A percentile compares a stretch with the other conserved stretches of the same genome.
Evolutionary conservation across 2,888 invertebrate species (phyloP).

Genomic region (Drosophila stalkeri): DNA sequence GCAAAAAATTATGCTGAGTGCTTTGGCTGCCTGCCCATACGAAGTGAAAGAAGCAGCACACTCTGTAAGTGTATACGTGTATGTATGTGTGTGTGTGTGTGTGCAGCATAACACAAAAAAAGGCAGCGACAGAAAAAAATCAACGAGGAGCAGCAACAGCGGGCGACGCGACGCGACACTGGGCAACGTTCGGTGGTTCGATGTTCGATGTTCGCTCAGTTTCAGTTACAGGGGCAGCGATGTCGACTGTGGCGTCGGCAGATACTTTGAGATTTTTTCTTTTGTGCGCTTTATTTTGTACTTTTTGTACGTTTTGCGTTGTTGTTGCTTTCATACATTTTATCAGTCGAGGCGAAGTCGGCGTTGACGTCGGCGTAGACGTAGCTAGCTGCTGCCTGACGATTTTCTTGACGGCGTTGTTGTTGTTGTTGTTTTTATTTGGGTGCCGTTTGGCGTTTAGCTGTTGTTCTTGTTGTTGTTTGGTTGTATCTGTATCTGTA

Average conservation of each 20-base stretch:
- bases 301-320: constrained; percentile 34
- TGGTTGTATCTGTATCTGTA: constrained; percentile 65
- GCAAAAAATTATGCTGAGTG: constrained; percentile 82
- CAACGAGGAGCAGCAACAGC: constrained; percentile 47
- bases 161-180: constrained; percentile 26
- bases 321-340: constrained; percentile 75
- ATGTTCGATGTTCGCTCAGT: constrained; percentile 57
- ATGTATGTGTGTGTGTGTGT: constrained; percentile 40
- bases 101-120: constrained; percentile 63
- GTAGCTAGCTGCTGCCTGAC: constrained; percentile 54
- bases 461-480: constrained; percentile 54
- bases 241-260: constrained; percentile 63
- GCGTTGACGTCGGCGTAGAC: constrained; percentile 31
- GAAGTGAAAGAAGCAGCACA: constrained; percentile 77
- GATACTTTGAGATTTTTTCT: constrained; percentile 75
- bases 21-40: constrained; percentile 81
- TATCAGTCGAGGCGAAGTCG: constrained; percentile 68
- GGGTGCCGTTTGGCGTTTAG: constrained; percentile 60
- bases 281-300: constrained; percentile 40
- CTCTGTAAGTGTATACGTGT: constrained; percentile 19
- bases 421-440: constrained; percentile 63
- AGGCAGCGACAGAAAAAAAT: constrained; percentile 70
- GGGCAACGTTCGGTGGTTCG: constrained; percentile 46
- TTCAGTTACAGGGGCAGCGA: constrained; percentile 58
- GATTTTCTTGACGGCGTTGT: constrained; percentile 70